Base-by-base conservation (phyloP, 2,888 invertebrate genomes). In the Chalcis sispes region DNA sequence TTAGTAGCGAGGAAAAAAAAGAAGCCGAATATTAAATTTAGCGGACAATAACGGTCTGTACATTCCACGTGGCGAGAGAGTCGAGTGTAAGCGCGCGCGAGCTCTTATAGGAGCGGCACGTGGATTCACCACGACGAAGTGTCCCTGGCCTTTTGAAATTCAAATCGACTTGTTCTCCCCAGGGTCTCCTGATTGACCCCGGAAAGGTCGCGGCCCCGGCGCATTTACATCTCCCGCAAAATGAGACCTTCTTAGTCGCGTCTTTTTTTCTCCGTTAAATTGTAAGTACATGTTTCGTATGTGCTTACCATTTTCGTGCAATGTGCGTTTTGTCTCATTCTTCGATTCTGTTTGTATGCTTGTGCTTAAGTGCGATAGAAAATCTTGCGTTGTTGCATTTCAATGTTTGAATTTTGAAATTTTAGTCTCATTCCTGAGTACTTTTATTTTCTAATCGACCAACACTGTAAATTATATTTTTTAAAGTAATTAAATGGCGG, bases 121-220 rank as follows among this genome's bases (percentile, higher is more conserved):
- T 74, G 74, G 67, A 69, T 42, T 48, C 36, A 18, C 59, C 59
- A 56, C 32, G 48, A 48, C 50, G 65, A 40, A 4, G 5, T 36
- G 10, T 15, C 72, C 54, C 54, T 48, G 56, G 72, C 36, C 74
- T 69, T 74, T 74, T 74, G 74, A 74, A 74, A 74, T 74, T 74
- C 74, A 74, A 74, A 74, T 74, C 54, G 13, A 18, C 54, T 18
- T 27, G 18, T 56, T 70, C 64, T 36, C 40, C 71, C n/a, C n/a
- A 42, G 25, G 40, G 25, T 65, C 48, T 61, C 74, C 29, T 61
- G 42, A 61, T 61, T 74, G 74, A 69, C 62, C 74, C 59, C 54
- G 29, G 25, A 69, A 61, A 69, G 74, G 62, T 74, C 48, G 65
- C 36, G 25, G 1, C n/a, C n/a, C n/a, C 23, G 18, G 13, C 59